Percentiles rank a stretch among this genome's conserved stretches.
Evolutionary conservation across 2,797 vertebrate species (phyloP).

Genomic region (Poecilia picta): DNA sequence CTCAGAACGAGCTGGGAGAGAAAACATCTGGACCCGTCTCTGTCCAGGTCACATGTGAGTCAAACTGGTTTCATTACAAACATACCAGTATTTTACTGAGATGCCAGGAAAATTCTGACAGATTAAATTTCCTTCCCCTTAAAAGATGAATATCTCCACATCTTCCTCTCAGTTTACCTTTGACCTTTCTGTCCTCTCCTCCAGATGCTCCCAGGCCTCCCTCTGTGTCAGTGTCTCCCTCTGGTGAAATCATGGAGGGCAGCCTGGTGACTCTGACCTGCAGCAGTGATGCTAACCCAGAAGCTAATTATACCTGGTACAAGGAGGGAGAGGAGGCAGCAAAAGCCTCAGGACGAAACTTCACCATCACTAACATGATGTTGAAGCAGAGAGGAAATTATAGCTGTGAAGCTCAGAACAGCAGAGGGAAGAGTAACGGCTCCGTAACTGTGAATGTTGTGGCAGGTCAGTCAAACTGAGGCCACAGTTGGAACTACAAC

Average conservation of each 20-base stretch:
- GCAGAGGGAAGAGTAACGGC: not conserved
- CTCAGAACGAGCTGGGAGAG: slow-evolving; percentile 18
- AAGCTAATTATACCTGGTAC: slow-evolving; percentile 35
- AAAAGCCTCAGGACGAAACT: slow-evolving; percentile 25
- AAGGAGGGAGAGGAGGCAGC: slow-evolving; percentile 20
- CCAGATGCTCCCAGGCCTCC: not conserved
- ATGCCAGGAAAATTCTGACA: too few species aligned
- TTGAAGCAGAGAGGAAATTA: slow-evolving; percentile 29
- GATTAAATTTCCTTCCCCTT: too few species aligned
- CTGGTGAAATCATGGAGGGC: slow-evolving; percentile 32
- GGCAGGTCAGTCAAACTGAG: too few species aligned
- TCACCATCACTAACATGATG: slow-evolving; percentile 20
- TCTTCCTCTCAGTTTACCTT: not conserved
- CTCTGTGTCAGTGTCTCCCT: slow-evolving; percentile 1
- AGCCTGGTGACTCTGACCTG: slow-evolving; percentile 21
- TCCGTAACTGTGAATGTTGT: not conserved
- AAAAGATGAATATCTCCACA: too few species aligned
- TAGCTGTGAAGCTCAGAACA: slow-evolving; percentile 41
- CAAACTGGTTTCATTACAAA: not conserved
- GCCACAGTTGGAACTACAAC: too few species aligned
- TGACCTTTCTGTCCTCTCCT: not conserved
- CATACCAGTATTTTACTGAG: too few species aligned
- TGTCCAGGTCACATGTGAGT: slow-evolving; percentile 40
- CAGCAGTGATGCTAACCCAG: slow-evolving; percentile 27
- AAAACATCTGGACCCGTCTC: fast-evolving